A percentile compares a stretch with the other conserved stretches of the same genome.
These are phyloP conservation scores for Drosophila multiciliata DNA, from an alignment of 2,888 invertebrate species.

Conservation along the genomic window DNA sequence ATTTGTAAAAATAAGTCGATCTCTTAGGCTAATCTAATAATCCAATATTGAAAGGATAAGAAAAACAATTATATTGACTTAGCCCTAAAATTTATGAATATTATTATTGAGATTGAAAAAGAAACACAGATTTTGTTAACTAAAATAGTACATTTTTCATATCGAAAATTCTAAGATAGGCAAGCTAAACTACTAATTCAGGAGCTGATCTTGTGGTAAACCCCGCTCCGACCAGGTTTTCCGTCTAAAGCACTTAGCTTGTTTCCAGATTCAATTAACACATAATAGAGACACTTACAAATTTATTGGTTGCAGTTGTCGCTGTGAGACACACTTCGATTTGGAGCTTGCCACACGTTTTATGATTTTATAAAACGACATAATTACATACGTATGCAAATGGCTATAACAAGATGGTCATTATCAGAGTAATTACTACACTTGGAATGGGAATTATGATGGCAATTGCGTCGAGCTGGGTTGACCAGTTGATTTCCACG, in stretches of 20 bases:
- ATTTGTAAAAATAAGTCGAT: not conserved
- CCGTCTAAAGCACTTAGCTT: not conserved
- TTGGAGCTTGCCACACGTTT: conserved; percentile 28
- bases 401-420: conserved; percentile 20
- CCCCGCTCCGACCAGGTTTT: no score
- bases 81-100: not conserved
- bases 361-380: conserved; percentile 1
- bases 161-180: not conserved
- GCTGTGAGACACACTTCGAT: conserved; percentile 22
- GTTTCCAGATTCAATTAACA: conserved; percentile 10
- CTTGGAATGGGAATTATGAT: conserved; percentile 16
- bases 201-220: not conserved
- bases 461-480: conserved; percentile 25
- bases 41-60: no score
- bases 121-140: not conserved
- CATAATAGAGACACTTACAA: conserved; percentile 20
- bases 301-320: conserved; percentile 36
- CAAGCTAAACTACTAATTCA: not conserved
- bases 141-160: not conserved
- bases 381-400: conserved; percentile 25
- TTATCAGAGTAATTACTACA: conserved; percentile 43
- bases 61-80: no score
- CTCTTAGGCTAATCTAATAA: not conserved
- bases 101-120: not conserved
- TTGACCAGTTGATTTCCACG: conserved; percentile 1